phyloP scores from a whole-genome alignment of 1,140 invertebrate genomes.

The Macrocentrus cingulum region DNA sequence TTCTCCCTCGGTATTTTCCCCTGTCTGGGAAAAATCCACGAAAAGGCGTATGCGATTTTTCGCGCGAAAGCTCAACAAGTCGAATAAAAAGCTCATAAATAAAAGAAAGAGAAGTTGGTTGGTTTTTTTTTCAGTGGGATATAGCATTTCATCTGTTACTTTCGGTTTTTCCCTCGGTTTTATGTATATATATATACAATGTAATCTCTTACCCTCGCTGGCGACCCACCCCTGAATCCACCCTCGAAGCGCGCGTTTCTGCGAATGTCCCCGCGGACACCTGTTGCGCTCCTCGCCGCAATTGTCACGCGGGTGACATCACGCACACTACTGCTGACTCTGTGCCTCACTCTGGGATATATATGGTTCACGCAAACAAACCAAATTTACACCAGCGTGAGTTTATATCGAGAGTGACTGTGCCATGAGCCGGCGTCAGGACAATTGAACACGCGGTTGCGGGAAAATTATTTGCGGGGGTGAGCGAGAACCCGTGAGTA shows the following conservation, averaged over 20 bases:
- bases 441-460: slow-evolving; percentile 6
- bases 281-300: slow-evolving; percentile 45
- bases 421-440: not conserved
- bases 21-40: slow-evolving; percentile 22
- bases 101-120: slow-evolving; percentile 49
- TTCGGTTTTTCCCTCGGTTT: slow-evolving; percentile 31
- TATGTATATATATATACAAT: not conserved
- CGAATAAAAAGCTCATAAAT: slow-evolving; percentile 62
- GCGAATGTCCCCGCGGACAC: slow-evolving; percentile 59
- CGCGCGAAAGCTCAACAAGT: slow-evolving; percentile 55
- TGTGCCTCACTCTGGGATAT: too few species aligned
- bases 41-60: slow-evolving; percentile 29
- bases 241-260: slow-evolving; percentile 45
- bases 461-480: slow-evolving; percentile 38
- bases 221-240: slow-evolving; percentile 24
- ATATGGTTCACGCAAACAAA: not conserved
- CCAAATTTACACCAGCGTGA: not conserved
- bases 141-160: too few species aligned
- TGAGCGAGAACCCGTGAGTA: slow-evolving; percentile 52
- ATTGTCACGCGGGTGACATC: slow-evolving; percentile 20
- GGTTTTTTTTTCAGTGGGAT: too few species aligned
- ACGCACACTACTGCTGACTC: not conserved
- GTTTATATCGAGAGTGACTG: not conserved
- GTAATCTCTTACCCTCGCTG: slow-evolving; percentile 40
- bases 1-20: slow-evolving; percentile 22